Percentiles rank a stretch among this genome's conserved stretches.
These are phyloP conservation scores for Drepanosiphum platanoidis DNA, from an alignment of 2,888 invertebrate genomes.

Conservation along the genomic window DNA sequence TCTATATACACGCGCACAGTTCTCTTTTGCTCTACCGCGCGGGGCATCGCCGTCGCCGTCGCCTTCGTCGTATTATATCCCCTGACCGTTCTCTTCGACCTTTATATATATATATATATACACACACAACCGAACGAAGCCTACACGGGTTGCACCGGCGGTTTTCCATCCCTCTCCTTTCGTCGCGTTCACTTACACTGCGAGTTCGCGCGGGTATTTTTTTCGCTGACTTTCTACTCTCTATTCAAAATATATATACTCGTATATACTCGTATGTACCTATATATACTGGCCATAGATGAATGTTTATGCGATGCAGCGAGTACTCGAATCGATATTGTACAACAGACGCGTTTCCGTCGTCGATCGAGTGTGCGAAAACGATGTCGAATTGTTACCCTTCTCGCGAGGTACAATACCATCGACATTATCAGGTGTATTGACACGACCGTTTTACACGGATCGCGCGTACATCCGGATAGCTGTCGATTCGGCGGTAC, in stretches of 20 bases:
- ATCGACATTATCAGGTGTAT: too few relatives aligned
- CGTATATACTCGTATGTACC: neutral
- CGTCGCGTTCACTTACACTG: conserved; percentile 15
- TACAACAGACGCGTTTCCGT: too few relatives aligned
- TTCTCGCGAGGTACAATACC: too few relatives aligned
- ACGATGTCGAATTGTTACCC: too few relatives aligned
- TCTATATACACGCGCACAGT: too few relatives aligned
- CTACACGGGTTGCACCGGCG: conserved; percentile 8
- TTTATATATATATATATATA: conserved; percentile 12
- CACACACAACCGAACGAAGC: conserved; percentile 15
- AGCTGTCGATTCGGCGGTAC: too few relatives aligned
- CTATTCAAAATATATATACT: neutral
- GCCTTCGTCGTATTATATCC: conserved; percentile 45
- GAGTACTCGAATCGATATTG: too few relatives aligned
- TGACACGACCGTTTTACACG: too few relatives aligned
- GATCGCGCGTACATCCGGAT: too few relatives aligned
- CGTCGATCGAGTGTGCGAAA: too few relatives aligned
- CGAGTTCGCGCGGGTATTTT: neutral
- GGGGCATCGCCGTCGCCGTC: neutral
- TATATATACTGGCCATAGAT: neutral
- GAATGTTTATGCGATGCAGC: neutral
- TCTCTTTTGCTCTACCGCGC: conserved; percentile 12
- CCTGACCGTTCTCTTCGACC: conserved; percentile 54
- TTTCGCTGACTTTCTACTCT: conserved; percentile 7
- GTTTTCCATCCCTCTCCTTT: conserved; percentile 39